Evolutionary conservation across 1,140 invertebrate genomes (phyloP).

Genomic region (Cotesia typhae): DNA sequence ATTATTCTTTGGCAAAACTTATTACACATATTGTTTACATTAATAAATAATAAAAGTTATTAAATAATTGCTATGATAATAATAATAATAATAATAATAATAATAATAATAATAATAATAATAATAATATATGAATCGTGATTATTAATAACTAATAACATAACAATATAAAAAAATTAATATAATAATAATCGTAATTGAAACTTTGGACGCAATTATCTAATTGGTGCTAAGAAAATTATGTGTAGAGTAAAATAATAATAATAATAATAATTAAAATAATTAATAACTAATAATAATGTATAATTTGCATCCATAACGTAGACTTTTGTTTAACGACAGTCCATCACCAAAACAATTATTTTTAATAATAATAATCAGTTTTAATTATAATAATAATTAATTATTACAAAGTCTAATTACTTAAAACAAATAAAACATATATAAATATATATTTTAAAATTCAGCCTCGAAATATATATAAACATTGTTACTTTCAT

Average conservation of each 20-base stretch:
- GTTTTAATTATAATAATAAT: slow-evolving; percentile 9
- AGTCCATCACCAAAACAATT: slow-evolving; percentile 38
- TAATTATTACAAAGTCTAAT: slow-evolving; percentile 1
- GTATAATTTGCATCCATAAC: slow-evolving; percentile 6
- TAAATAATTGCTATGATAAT: slow-evolving; percentile 59
- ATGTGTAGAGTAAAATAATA: slow-evolving; percentile 29
- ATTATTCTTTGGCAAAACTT: slow-evolving; percentile 66
- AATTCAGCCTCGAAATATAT: slow-evolving; percentile 5
- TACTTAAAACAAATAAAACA: slow-evolving; percentile 23
- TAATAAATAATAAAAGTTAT: slow-evolving; percentile 64
- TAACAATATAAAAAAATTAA: slow-evolving; percentile 55
- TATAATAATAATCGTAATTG: slow-evolving; percentile 39
- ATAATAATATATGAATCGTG: slow-evolving; percentile 41
- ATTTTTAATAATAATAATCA: slow-evolving; percentile 21
- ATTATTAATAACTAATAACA: slow-evolving; percentile 50
- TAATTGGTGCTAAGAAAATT: slow-evolving; percentile 29
- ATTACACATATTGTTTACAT: slow-evolving; percentile 64
- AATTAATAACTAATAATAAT: too few relatives aligned
- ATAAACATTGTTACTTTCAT: slow-evolving; percentile 28
- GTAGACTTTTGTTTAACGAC: slow-evolving; percentile 28
- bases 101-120: slow-evolving; percentile 45
- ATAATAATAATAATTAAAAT: not conserved
- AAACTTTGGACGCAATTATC: slow-evolving; percentile 40
- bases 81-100: slow-evolving; percentile 38
- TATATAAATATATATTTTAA: not conserved